Evolutionary conservation across 2,113 vertebrate genomes (phyloP).

Genomic region (Caretta caretta): DNA sequence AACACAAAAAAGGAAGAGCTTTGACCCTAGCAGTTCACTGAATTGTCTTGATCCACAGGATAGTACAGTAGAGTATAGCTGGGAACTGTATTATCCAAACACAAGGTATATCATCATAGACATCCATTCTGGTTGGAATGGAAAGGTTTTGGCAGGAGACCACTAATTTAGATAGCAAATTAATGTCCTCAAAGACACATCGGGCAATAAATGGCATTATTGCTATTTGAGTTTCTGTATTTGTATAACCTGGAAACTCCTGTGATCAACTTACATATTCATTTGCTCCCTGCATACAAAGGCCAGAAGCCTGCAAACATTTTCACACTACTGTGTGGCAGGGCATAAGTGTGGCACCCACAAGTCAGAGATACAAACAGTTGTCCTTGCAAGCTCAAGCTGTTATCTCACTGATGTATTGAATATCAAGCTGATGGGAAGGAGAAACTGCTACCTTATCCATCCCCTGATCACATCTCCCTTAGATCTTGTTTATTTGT

Average conservation of each 20-base stretch:
- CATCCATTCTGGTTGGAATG: background rate
- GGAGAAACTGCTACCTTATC: constrained; percentile 45
- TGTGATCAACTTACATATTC: background rate
- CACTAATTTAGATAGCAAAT: background rate
- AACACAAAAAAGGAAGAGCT: background rate
- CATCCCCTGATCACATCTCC: background rate
- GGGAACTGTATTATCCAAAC: background rate
- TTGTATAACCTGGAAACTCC: background rate
- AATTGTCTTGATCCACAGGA: background rate
- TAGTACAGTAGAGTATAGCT: accelerated
- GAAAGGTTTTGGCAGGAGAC: background rate
- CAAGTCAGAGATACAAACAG: constrained; percentile 13
- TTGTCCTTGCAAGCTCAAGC: constrained; percentile 10
- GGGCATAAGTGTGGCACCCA: background rate
- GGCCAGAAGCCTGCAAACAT: background rate
- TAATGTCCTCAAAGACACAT: background rate
- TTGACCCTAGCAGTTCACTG: background rate
- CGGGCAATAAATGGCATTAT: background rate
- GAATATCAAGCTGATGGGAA: background rate
- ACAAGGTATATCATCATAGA: background rate
- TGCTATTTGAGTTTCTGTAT: background rate
- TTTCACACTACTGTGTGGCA: constrained; percentile 9
- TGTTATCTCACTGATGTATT: constrained; percentile 41
- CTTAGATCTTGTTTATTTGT: constrained; percentile 39
- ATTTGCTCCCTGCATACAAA: background rate